Conservation (phyloP, 1,140 invertebrate species). For the Caenorhabditis remanei region DNA sequence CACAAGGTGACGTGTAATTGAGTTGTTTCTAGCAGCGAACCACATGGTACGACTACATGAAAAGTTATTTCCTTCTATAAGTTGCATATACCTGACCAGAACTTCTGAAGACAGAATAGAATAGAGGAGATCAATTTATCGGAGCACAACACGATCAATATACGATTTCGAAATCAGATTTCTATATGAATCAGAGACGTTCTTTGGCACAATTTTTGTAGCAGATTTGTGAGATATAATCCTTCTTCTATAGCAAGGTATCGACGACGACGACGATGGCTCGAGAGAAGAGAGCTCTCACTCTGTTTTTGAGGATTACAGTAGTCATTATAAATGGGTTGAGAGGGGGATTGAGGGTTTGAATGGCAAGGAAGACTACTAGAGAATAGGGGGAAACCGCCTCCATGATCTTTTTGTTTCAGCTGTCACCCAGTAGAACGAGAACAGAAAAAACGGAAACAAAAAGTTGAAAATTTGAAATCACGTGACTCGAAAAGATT, state of each 20-base stretch:
- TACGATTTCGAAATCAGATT: slow-evolving; percentile 2
- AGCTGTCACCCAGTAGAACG: not conserved
- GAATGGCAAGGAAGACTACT: not conserved
- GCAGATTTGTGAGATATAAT: slow-evolving; percentile 27
- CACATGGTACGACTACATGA: not conserved
- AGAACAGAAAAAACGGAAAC: not conserved
- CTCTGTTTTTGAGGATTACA: not conserved
- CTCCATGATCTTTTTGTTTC: not conserved
- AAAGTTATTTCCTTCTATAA: not conserved
- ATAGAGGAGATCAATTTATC: not conserved
- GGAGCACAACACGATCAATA: slow-evolving; percentile 26
- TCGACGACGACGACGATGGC: not conserved
- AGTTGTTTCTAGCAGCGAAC: not conserved
- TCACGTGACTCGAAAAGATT: slow-evolving; percentile 24
- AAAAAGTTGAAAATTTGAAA: not conserved
- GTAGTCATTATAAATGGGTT: not conserved
- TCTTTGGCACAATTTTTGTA: slow-evolving; percentile 32
- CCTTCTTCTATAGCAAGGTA: not conserved
- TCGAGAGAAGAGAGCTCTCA: not conserved
- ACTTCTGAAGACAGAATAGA: not conserved
- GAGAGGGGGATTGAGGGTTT: not conserved
- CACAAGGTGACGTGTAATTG: not conserved
- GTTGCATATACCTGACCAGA: not conserved
- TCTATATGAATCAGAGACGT: slow-evolving; percentile 9
- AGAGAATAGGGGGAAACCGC: not conserved